Evolutionary conservation across 1,140 invertebrate genomes (phyloP).

Genomic region (Camponotus floridanus): DNA sequence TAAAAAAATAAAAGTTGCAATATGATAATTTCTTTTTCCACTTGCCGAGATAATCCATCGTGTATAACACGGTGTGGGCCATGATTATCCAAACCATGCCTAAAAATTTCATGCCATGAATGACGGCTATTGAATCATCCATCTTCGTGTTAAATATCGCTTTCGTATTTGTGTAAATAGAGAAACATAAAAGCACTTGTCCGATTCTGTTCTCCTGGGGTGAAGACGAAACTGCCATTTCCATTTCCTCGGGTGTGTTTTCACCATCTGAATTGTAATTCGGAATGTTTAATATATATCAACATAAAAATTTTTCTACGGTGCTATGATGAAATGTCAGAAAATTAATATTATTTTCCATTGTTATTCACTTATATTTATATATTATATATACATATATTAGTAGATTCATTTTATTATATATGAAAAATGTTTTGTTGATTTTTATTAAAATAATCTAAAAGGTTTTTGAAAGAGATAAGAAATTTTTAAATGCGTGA

Average conservation of each 20-base stretch:
- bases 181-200: conserved; percentile 83
- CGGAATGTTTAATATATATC: conserved; percentile 13
- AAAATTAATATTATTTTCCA: too few relatives aligned
- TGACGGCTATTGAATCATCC: conserved; percentile 70
- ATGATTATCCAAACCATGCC: conserved; percentile 86
- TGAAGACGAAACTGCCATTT: conserved; percentile 32
- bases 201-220: conserved; percentile 47
- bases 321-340: not conserved
- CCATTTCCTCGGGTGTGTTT: conserved; percentile 54
- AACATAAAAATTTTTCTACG: not conserved
- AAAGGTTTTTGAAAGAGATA: not conserved
- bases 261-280: conserved; percentile 21
- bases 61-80: conserved; percentile 83
- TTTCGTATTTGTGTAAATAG: conserved; percentile 82
- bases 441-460: conserved; percentile 13
- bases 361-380: too few relatives aligned
- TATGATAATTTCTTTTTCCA: not conserved
- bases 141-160: conserved; percentile 79
- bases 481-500: not conserved
- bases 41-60: conserved; percentile 82
- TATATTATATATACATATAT: too few relatives aligned
- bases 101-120: conserved; percentile 85
- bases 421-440: not conserved
- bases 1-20: too few relatives aligned
- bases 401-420: too few relatives aligned